Base-by-base conservation (phyloP, 2,113 vertebrate genomes). In the Pygoscelis antarcticus region DNA sequence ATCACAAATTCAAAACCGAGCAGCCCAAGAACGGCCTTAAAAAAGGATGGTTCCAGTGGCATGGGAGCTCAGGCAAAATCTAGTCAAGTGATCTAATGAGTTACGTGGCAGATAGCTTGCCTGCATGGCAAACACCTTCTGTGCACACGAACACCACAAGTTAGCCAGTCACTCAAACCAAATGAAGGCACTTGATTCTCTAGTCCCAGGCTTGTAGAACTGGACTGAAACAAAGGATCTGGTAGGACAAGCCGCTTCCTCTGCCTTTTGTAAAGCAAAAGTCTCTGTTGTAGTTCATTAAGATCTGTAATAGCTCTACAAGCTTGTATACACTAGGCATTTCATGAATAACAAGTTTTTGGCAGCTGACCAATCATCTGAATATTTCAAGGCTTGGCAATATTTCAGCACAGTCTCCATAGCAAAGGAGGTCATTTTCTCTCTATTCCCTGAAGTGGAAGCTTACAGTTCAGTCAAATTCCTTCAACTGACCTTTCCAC, bases 371-470 rank as follows among this genome's bases (percentile, higher is more conserved):
- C 96, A 97, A 87, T 95, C 87, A 95, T 96, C 89, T 86, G 87
- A 95, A 88, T 96, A 94, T 97, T 97, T 96, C 96, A 93, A 89
- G 94, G 83, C 91, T 96, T 97, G 97, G 96, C 96, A 95, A 79
- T 85, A 83, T 87, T 96, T 96, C 95, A 97, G 90, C 51, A 60
- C 36, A 64, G 62, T 90, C 96, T 96, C 83, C 83, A 84, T 61
- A 95, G 92, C 86, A 91, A 95, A 92, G 70, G 87, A 97, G 91
- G 96, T 93, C 79, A 82, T 97, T 97, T 96, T 90, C 79, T 84
- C 77, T 78, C 82, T 87, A 32, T 88, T 95, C 96, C 94, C 96
- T 89, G 51, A 94, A 95, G 94, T 94, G 69, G 70, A 11, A 76
- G 85, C 85, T 94, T 87, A 85, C 62, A 78, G 80, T 90, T 95